These are phyloP conservation scores for Eriosoma lanigerum DNA, from an alignment of 1,140 invertebrate genomes.

Conservation along the genomic window DNA sequence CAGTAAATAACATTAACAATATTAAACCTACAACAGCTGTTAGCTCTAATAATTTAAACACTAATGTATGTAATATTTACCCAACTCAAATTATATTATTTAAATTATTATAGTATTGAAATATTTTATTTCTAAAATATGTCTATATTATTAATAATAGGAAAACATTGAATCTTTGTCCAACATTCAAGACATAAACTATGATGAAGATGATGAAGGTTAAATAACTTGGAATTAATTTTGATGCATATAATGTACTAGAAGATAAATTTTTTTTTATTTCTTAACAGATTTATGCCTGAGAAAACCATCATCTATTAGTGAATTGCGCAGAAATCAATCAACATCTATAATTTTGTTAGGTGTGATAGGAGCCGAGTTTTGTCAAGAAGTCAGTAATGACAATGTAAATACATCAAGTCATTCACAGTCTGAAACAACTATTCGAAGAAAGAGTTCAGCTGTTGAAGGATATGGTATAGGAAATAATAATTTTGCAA, in stretches of 20 bases:
- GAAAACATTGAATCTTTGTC: conserved; percentile 43
- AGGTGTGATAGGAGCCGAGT: conserved; percentile 96
- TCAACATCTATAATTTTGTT: conserved; percentile 95
- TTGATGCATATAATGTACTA: background rate
- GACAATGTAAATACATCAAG: conserved; percentile 52
- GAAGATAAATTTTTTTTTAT: background rate
- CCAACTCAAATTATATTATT: too few species aligned
- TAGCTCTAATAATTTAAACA: conserved; percentile 3
- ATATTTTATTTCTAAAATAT: too few species aligned
- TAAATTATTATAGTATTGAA: too few species aligned
- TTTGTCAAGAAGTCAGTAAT: conserved; percentile 82
- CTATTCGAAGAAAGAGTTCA: conserved; percentile 73
- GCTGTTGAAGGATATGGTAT: conserved; percentile 89
- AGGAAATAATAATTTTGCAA: conserved; percentile 86
- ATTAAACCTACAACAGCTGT: background rate
- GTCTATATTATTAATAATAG: background rate
- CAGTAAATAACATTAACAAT: conserved; percentile 60
- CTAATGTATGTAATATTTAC: conserved; percentile 8
- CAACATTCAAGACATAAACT: conserved; percentile 68
- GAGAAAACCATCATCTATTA: conserved; percentile 78
- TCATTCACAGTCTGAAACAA: conserved; percentile 54
- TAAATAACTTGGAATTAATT: background rate
- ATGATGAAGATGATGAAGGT: conserved; percentile 78
- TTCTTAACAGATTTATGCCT: conserved; percentile 61
- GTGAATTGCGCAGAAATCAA: conserved; percentile 90